These are phyloP conservation scores for Ips typographus DNA, from an alignment of 1,140 invertebrate species.

Conservation along the genomic window DNA sequence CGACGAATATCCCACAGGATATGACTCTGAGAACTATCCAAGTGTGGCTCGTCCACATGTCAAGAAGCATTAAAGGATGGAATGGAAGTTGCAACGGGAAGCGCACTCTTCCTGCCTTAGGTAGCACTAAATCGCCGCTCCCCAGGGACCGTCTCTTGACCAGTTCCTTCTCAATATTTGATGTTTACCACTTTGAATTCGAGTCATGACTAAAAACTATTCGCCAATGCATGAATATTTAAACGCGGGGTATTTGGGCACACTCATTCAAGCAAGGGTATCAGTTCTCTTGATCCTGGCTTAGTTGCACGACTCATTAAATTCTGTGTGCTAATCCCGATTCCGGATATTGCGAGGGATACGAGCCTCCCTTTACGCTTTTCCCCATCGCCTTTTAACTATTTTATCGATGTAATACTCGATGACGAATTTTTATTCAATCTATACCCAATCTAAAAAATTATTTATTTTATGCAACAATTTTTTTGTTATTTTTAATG, in stretches of 20 bases:
- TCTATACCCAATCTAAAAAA: too few species aligned
- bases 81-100: constrained; percentile 45
- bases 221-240: constrained; percentile 50
- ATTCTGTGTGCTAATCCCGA: constrained; percentile 50
- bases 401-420: background rate
- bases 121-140: constrained; percentile 43
- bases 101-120: constrained; percentile 43
- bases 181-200: constrained; percentile 40
- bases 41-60: constrained; percentile 47
- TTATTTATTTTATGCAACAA: too few species aligned
- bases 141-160: constrained; percentile 40
- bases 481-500: too few species aligned
- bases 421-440: background rate
- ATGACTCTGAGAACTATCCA: constrained; percentile 41
- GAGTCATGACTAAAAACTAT: constrained; percentile 38
- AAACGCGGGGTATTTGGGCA: constrained; percentile 45
- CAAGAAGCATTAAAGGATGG: constrained; percentile 50
- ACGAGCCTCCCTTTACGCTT: constrained; percentile 15
- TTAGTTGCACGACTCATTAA: constrained; percentile 55
- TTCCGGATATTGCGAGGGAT: constrained; percentile 49
- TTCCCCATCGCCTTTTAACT: constrained; percentile 10
- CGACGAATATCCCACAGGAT: constrained; percentile 46
- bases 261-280: constrained; percentile 42
- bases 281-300: constrained; percentile 50
- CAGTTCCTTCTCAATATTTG: constrained; percentile 47